Conservation (phyloP, 2,888 invertebrate species). For the Asteroscopus sphinx region DNA sequence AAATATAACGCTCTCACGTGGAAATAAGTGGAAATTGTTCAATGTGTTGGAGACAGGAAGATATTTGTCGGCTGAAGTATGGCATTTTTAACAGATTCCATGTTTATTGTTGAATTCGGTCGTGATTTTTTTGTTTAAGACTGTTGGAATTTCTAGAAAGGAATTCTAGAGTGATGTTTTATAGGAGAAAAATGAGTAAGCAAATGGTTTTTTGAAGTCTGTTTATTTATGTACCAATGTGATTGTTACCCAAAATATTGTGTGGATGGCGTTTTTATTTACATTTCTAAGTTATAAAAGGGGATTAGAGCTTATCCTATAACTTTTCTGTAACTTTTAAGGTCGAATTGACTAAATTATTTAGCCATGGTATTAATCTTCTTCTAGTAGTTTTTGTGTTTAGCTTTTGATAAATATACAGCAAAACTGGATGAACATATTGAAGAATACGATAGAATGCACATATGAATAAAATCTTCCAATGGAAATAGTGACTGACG, state of each 20-base stretch:
- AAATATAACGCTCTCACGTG: constrained; percentile 71
- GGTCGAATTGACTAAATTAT: no score
- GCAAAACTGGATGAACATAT: no score
- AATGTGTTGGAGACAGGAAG: constrained; percentile 57
- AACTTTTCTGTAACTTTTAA: no score
- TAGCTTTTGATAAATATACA: no score
- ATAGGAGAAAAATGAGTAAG: constrained; percentile 1
- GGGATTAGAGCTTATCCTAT: no score
- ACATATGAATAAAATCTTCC: no score
- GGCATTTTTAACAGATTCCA: constrained; percentile 45
- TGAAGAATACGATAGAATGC: no score
- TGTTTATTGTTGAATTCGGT: constrained; percentile 18
- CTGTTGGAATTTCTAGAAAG: not conserved
- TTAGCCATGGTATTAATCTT: no score
- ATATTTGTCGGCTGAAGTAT: constrained; percentile 61
- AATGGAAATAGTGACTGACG: no score
- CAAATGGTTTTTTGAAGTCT: constrained; percentile 6
- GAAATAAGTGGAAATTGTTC: constrained; percentile 69
- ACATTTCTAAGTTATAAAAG: no score
- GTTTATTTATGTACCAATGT: not conserved
- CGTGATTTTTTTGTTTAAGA: not conserved
- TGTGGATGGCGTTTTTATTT: no score
- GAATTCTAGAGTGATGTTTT: not conserved
- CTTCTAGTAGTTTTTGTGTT: no score
- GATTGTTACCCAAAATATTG: not conserved